These are phyloP conservation scores for Tichodroma muraria DNA, from an alignment of 2,113 vertebrate species.

Conservation along the genomic window DNA sequence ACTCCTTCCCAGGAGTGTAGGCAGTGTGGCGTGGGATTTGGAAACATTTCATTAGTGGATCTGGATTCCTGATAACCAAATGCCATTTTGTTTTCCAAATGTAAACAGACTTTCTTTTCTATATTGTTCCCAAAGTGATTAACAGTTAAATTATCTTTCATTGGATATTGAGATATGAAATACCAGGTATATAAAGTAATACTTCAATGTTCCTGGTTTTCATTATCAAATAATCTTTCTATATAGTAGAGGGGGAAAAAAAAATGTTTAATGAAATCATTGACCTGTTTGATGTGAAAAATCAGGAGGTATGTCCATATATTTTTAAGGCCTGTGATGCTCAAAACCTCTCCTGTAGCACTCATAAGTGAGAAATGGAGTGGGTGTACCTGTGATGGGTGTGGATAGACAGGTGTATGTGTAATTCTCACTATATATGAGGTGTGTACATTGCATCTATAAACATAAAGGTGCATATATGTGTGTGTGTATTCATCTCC, in stretches of 20 bases:
- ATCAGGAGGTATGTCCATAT: not conserved
- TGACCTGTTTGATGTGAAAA: not conserved
- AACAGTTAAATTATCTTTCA: not conserved
- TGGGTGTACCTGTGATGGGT: not conserved
- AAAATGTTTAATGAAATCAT: not conserved
- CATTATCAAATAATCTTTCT: not conserved
- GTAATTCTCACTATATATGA: not conserved
- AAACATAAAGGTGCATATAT: not conserved
- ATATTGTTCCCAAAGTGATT: not conserved
- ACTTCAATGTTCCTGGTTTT: not conserved
- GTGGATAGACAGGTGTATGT: not conserved
- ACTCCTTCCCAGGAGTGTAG: not conserved
- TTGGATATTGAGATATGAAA: not conserved
- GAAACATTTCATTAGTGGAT: not conserved
- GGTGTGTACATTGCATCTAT: not conserved
- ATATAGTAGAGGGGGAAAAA: not conserved
- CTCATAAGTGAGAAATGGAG: not conserved
- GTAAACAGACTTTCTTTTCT: not conserved
- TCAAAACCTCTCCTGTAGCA: not conserved
- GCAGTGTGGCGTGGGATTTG: not conserved
- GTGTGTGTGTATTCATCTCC: not conserved
- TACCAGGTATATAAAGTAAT: not conserved
- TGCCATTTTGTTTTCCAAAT: not conserved
- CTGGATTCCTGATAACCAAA: not conserved
- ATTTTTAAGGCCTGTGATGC: not conserved